These are phyloP conservation scores for Pandemis cinnamomeana DNA, from an alignment of 2,888 invertebrate species.

Conservation along the genomic window DNA sequence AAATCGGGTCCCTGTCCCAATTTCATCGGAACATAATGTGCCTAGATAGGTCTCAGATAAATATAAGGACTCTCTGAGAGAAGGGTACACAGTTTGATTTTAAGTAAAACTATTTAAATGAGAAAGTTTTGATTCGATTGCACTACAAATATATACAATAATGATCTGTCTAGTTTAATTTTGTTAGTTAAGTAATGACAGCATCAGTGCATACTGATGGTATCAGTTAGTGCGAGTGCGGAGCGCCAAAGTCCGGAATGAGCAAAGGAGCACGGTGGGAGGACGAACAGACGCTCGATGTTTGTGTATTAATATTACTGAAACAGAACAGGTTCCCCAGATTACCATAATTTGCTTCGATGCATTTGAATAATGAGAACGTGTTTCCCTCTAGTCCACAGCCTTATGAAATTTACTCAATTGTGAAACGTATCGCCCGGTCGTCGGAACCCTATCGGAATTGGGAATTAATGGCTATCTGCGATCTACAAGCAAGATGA, in stretches of 20 bases:
- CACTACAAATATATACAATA: too few relatives aligned
- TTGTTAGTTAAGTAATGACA: conserved; percentile 11
- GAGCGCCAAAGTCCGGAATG: conserved; percentile 48
- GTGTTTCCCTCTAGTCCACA: conserved; percentile 68
- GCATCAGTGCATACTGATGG: conserved; percentile 11
- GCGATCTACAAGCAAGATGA: conserved; percentile 34
- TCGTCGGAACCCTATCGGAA: conserved; percentile 49
- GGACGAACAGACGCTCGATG: conserved; percentile 58
- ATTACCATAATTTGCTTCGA: conserved; percentile 84
- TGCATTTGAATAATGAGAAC: conserved; percentile 84
- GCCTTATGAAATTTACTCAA: conserved; percentile 68
- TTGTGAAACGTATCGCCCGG: conserved; percentile 68
- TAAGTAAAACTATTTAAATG: too few relatives aligned
- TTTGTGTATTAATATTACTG: conserved; percentile 82
- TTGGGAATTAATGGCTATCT: conserved; percentile 51
- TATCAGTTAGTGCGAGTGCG: conserved; percentile 22
- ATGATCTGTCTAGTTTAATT: background rate
- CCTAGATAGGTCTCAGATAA: too few relatives aligned
- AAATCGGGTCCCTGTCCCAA: too few relatives aligned
- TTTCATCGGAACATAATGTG: too few relatives aligned
- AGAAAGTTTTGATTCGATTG: background rate
- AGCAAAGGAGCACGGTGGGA: conserved; percentile 43
- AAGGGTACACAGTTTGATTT: too few relatives aligned
- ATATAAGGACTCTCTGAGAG: too few relatives aligned
- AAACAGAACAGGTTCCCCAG: conserved; percentile 82